Evolutionary conservation across 2,888 invertebrate genomes (phyloP).

Genomic region (Anoplius nigerrimus): DNA sequence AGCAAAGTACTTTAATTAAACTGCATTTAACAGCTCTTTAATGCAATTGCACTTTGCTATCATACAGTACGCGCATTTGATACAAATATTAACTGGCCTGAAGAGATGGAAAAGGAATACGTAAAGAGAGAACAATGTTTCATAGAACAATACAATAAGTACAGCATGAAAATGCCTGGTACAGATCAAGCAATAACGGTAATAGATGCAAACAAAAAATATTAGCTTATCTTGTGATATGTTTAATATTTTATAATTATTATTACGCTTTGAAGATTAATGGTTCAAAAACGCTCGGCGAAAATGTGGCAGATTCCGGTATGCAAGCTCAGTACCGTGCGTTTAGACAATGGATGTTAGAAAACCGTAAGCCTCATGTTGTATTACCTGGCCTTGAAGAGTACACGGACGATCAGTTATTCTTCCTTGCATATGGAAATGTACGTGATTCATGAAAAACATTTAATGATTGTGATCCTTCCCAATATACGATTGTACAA

Average conservation of each 20-base stretch:
- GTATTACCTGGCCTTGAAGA: slow-evolving; percentile 65
- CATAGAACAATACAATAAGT: neutral
- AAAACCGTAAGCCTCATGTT: slow-evolving; percentile 48
- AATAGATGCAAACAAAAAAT: neutral
- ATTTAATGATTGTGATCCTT: too few species aligned
- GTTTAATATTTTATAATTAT: too few species aligned
- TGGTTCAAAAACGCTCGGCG: neutral
- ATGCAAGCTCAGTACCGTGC: slow-evolving; percentile 1
- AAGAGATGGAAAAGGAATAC: neutral
- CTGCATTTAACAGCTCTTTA: neutral
- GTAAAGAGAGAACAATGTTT: neutral
- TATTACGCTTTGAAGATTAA: neutral
- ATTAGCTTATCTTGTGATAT: too few species aligned
- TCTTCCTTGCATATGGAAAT: slow-evolving; percentile 70
- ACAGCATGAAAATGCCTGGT: neutral
- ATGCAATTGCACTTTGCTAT: neutral
- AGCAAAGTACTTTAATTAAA: neutral
- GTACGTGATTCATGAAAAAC: slow-evolving; percentile 60
- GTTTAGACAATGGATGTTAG: slow-evolving; percentile 21
- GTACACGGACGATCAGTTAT: slow-evolving; percentile 67
- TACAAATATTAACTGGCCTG: neutral
- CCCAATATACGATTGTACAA: neutral
- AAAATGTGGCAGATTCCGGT: slow-evolving; percentile 22
- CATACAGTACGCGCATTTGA: neutral
- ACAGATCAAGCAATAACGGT: neutral